These are phyloP conservation scores for Epinephelus moara DNA, from an alignment of 2,113 vertebrate species.

Conservation along the genomic window DNA sequence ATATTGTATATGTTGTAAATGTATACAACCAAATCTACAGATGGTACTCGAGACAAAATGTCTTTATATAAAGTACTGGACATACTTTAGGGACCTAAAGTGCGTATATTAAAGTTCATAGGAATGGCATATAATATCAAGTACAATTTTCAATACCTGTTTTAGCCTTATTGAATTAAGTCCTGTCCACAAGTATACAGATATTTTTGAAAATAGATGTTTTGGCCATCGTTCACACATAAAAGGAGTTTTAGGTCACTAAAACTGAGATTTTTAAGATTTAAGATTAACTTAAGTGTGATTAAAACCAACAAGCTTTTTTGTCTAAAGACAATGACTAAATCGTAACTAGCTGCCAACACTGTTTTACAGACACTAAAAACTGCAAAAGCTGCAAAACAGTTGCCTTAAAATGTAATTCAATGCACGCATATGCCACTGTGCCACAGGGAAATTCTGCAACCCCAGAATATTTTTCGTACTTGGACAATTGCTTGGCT, in stretches of 20 bases:
- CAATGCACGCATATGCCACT: background rate
- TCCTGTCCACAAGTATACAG: too few species aligned
- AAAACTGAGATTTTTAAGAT: too few species aligned
- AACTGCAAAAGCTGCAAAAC: background rate
- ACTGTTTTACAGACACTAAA: background rate
- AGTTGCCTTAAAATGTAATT: background rate
- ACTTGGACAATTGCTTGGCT: background rate
- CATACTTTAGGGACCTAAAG: background rate
- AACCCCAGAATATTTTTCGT: background rate
- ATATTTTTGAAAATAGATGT: too few species aligned
- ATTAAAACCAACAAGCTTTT: too few species aligned
- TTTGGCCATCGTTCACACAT: too few species aligned
- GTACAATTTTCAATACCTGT: too few species aligned
- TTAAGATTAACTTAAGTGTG: too few species aligned
- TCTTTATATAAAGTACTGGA: background rate
- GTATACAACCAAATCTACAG: background rate
- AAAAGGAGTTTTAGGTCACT: too few species aligned
- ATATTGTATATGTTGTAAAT: slow-evolving; percentile 1
- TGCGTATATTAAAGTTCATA: too few species aligned
- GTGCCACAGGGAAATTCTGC: background rate
- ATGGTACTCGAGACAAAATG: background rate
- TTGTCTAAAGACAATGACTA: too few species aligned
- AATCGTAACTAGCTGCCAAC: too few species aligned
- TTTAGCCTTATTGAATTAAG: too few species aligned
- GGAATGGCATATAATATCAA: background rate